Evolutionary conservation across 2,113 vertebrate species (phyloP), one percentile per base, ranked within the genome.

Genomic region (Pachycephala philippinensis): DNA sequence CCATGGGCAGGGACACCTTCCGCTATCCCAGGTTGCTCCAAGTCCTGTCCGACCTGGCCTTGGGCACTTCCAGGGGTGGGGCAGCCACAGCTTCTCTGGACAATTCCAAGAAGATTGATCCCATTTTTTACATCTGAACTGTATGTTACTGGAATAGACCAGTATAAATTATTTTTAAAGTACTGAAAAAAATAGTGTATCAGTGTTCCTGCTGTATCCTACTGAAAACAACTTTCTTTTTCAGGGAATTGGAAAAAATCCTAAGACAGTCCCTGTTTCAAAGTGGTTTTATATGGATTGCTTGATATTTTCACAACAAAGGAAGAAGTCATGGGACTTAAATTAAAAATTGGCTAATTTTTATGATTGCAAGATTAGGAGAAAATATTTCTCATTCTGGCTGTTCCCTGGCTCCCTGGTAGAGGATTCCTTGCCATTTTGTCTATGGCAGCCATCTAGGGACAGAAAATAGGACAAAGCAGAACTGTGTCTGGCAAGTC

Each of bases 291-390:
- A 49, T 84, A 65, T 5, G 83, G 82, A 37, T 93, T 7, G 18
- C 79, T 94, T 61, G 82, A 11, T 93, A 63, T 88, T 93, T 93
- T 90, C 80, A 69, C 68, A 92, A 74, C 30, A 59, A 71, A 84
- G 56, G 50, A 77, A 30, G 52, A 84, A 91, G 77, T 95, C 68
- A 71, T 96, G 89, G 86, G 89, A 78, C 72, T 92, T 35, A 28
- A 77, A 81, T 78, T 42, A 70, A 80, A 84, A 90, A 90, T 71
- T 71, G 72, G 86, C 83, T 70, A 87, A 54, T 95, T 92, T 74
- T 66, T 84, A 10, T 53, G 64, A 56, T 63, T 66, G 76, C 65
- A 39, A 78, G 86, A 90, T 87, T 60, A 86, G 79, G 69, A 89
- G 74, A 45, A 71, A 64, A 30, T n/a, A 39, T 81, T 76, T 71